A percentile compares a stretch with the other conserved stretches of the same genome.
Evolutionary conservation across 2,888 invertebrate species (phyloP).

Genomic region (Lasioglossum calceatum): DNA sequence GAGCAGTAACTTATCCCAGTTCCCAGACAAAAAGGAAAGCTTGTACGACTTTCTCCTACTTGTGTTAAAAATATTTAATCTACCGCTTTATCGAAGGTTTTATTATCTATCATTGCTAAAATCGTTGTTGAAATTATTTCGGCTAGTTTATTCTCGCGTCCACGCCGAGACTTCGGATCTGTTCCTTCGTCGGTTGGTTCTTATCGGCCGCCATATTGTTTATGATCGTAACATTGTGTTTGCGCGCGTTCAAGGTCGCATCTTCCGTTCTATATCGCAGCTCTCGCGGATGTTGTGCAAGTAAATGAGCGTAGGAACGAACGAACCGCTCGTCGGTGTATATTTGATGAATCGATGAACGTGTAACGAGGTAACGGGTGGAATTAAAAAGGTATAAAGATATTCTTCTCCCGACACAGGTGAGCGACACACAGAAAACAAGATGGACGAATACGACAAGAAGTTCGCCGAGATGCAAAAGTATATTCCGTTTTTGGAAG

Average conservation of each 20-base stretch:
- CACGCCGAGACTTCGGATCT: neutral
- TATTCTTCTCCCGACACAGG: constrained; percentile 59
- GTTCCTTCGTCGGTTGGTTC: neutral
- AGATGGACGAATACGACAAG: constrained; percentile 86
- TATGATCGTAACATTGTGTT: neutral
- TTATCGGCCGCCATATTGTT: neutral
- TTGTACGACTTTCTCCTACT: no score
- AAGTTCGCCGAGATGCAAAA: constrained; percentile 89
- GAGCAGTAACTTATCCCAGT: no score
- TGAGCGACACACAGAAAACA: constrained; percentile 58
- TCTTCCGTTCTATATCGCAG: neutral
- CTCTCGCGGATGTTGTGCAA: neutral
- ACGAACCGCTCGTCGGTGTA: neutral
- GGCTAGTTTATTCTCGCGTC: neutral
- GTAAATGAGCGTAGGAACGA: neutral
- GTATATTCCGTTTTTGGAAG: constrained; percentile 90
- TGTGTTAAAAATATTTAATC: neutral
- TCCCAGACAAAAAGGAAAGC: no score
- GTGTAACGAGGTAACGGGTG: neutral
- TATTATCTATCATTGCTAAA: neutral
- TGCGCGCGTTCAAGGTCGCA: neutral
- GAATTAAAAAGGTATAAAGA: constrained; percentile 37
- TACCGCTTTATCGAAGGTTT: neutral
- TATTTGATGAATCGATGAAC: neutral
- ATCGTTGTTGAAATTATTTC: neutral